Percentiles rank a stretch among this genome's conserved stretches.
Evolutionary conservation across 2,113 vertebrate genomes (phyloP).

Genomic region (Monarcha castaneiventris): DNA sequence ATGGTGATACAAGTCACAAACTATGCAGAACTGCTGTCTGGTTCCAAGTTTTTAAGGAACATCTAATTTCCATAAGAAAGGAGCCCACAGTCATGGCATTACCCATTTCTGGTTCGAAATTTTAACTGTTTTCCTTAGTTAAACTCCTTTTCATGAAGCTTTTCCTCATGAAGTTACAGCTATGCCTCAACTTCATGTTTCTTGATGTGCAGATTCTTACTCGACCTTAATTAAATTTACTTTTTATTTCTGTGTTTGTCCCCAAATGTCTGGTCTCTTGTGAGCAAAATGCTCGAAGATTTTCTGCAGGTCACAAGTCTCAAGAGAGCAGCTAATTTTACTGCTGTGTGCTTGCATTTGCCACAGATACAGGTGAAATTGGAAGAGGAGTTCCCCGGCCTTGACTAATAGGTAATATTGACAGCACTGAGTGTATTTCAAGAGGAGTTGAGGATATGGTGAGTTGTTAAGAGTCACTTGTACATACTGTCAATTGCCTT

Average conservation of each 20-base stretch:
- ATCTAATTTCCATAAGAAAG: neutral
- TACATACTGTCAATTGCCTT: neutral
- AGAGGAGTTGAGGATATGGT: neutral
- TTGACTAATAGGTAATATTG: neutral
- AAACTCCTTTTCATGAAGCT: neutral
- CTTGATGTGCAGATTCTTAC: neutral
- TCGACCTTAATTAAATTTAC: neutral
- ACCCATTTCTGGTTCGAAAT: neutral
- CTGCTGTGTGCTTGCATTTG: neutral
- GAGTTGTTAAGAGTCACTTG: neutral
- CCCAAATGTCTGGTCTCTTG: neutral
- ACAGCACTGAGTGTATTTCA: neutral
- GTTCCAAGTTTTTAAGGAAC: neutral
- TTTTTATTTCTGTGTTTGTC: neutral
- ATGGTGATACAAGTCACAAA: neutral
- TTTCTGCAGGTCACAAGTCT: neutral
- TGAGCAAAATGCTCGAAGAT: neutral
- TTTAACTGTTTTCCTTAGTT: neutral
- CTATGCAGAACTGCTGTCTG: neutral
- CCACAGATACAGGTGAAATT: neutral
- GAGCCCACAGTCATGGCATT: neutral
- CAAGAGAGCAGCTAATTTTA: neutral
- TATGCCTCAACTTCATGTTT: neutral
- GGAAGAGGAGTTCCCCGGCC: neutral
- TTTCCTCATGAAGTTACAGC: neutral